These are phyloP conservation scores for Psettodes erumei DNA, from an alignment of 2,113 vertebrate genomes.

Conservation along the genomic window DNA sequence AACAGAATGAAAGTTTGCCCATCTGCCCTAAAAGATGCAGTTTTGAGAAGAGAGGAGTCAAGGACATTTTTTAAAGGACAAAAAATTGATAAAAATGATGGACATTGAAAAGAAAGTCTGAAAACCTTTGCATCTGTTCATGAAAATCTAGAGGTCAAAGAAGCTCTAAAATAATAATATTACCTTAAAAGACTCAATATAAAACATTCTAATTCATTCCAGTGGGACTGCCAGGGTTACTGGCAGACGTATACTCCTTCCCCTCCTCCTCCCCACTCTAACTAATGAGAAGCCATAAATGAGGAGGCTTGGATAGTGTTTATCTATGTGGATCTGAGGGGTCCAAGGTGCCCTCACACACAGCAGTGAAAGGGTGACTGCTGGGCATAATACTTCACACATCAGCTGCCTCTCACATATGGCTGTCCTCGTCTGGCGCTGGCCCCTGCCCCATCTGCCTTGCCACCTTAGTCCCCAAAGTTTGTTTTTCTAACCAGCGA, in stretches of 20 bases:
- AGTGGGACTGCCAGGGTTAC: slow-evolving; percentile 58
- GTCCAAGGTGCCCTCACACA: slow-evolving; percentile 80
- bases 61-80: slow-evolving; percentile 48
- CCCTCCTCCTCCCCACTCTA: slow-evolving; percentile 73
- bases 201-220: slow-evolving; percentile 65
- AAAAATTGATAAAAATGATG: slow-evolving; percentile 55
- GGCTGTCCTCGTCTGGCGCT: slow-evolving; percentile 64
- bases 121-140: slow-evolving; percentile 38
- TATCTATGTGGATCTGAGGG: slow-evolving; percentile 66
- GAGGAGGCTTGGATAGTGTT: slow-evolving; percentile 73
- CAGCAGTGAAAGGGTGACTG: slow-evolving; percentile 73
- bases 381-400: slow-evolving; percentile 80
- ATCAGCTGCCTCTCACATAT: slow-evolving; percentile 79
- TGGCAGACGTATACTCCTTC: slow-evolving; percentile 20
- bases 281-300: slow-evolving; percentile 80
- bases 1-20: slow-evolving; percentile 22
- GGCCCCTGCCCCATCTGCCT: slow-evolving; percentile 70
- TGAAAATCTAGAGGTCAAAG: slow-evolving; percentile 49
- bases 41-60: slow-evolving; percentile 35
- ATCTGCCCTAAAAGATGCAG: slow-evolving; percentile 34
- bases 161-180: slow-evolving; percentile 53
- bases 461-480: slow-evolving; percentile 58
- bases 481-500: slow-evolving; percentile 62
- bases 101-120: slow-evolving; percentile 35
- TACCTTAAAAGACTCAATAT: slow-evolving; percentile 56